Base-by-base conservation (phyloP, 2,113 vertebrate genomes). In the Cyphomyrus plagiostoma region DNA sequence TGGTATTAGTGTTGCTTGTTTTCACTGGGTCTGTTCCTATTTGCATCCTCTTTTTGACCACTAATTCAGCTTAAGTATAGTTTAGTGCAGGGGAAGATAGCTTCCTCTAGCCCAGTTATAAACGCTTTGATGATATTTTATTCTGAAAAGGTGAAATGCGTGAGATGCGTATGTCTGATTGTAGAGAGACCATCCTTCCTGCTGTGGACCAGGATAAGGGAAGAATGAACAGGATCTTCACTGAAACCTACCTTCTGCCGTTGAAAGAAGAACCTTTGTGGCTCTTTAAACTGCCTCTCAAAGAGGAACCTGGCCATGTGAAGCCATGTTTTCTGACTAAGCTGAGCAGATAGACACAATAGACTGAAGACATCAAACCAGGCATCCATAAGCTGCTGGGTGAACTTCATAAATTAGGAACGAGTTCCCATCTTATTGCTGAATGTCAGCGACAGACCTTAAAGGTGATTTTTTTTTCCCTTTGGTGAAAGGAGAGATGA, bases 1-100 rank as follows among this genome's bases (percentile, higher is more conserved):
- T 90, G 88, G 89, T 89, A 42, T 19, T 82, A 19, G 92, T 89
- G 89, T 83, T 91, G 90, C 93, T 93, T 93, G 91, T 62, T 56
- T 66, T 45, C 66, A 7, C 7, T 35, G 26, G 52, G n/a, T 46
- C 39, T 1, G 15, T 42, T 45, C 11, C 21, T 49, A n/a, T 66
- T 70, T 74, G 17, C 6, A 9, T 39, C 50, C 49, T 52, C n/a
- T 86, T 23, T 42, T 87, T 87, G 35, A 58, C 35, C 53, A 39
- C 86, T 30, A 58, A 19, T 80, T 80, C 15, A 80, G 74, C 10
- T 84, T 58, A 42, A 30, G 3, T 58, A 62, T 11, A 87, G 17
- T 39, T 62, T 39, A 62, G 52, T 62, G 30, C 19, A 80, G 35
- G 13, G 1, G 74, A 80, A 42, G 3, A 80, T 80, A 80, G 74